Conservation (phyloP, 2,888 invertebrate genomes). For the Trissonchulus sp. region DNA sequence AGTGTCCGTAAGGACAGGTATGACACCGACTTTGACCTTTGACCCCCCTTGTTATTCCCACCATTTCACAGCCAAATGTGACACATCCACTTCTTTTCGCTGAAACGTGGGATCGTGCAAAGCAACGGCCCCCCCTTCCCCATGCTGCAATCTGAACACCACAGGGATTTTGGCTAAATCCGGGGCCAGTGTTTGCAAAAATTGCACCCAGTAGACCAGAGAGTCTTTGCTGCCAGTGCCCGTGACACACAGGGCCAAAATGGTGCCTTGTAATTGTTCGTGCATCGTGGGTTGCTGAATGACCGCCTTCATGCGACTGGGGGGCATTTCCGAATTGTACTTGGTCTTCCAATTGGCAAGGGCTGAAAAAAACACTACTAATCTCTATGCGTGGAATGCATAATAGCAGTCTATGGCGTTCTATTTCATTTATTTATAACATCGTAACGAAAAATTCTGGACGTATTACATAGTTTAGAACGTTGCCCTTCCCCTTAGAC, state of each 20-base stretch:
- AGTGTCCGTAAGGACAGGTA: too few species aligned
- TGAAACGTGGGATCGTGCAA: too few species aligned
- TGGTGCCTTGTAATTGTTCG: slow-evolving; percentile 84
- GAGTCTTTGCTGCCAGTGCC: slow-evolving; percentile 79
- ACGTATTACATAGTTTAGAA: too few species aligned
- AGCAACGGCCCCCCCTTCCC: not conserved
- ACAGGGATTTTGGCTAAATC: slow-evolving; percentile 69
- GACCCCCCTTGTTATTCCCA: too few species aligned
- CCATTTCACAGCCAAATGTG: too few species aligned
- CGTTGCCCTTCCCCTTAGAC: too few species aligned
- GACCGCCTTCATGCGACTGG: slow-evolving; percentile 35
- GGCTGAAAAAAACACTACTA: not conserved
- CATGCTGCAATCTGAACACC: slow-evolving; percentile 66
- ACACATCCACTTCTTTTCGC: too few species aligned
- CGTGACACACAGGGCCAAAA: slow-evolving; percentile 79
- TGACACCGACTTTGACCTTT: too few species aligned
- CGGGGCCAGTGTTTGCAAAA: slow-evolving; percentile 70
- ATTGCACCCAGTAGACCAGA: slow-evolving; percentile 79
- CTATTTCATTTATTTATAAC: too few species aligned
- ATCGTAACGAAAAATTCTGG: too few species aligned
- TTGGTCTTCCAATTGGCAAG: slow-evolving; percentile 22
- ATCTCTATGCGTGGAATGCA: too few species aligned
- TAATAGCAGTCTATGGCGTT: too few species aligned
- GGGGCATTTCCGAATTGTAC: slow-evolving; percentile 21
- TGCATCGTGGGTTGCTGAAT: slow-evolving; percentile 66